phyloP scores from a whole-genome alignment of 2,888 invertebrate genomes.

The Archips crataeganus region DNA sequence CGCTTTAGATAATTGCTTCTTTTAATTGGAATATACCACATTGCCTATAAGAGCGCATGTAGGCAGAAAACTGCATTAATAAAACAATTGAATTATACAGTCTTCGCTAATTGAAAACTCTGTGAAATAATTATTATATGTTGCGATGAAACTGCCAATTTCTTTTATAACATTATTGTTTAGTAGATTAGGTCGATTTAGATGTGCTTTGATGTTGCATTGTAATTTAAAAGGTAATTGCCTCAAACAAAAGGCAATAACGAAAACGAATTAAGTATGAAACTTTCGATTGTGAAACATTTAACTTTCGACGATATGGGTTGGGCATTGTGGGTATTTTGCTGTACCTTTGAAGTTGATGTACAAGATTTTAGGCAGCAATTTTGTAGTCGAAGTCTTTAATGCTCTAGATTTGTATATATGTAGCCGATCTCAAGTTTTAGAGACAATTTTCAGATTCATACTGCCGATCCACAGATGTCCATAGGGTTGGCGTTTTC shows the following conservation, averaged over 20 bases:
- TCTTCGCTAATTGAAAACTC: slow-evolving; percentile 26
- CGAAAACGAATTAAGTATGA: slow-evolving; percentile 17
- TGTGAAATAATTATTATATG: slow-evolving; percentile 30
- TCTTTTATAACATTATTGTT: slow-evolving; percentile 20
- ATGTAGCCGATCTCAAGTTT: too few relatives aligned
- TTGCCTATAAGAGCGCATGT: not conserved
- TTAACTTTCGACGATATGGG: not conserved
- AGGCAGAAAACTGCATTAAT: slow-evolving; percentile 8
- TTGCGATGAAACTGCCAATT: slow-evolving; percentile 33
- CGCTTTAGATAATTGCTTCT: not conserved
- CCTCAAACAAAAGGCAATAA: slow-evolving; percentile 36
- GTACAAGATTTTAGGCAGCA: not conserved
- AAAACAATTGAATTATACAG: slow-evolving; percentile 37
- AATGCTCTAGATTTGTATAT: too few relatives aligned
- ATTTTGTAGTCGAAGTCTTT: not conserved
- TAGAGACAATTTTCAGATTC: too few relatives aligned
- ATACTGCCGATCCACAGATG: too few relatives aligned
- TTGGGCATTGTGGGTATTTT: not conserved
- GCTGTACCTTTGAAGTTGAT: not conserved
- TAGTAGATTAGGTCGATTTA: slow-evolving; percentile 24
- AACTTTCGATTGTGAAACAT: slow-evolving; percentile 26
- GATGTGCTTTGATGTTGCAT: slow-evolving; percentile 8
- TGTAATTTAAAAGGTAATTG: slow-evolving; percentile 38
- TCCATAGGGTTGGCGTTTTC: too few relatives aligned
- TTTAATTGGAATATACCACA: not conserved